Evolutionary conservation across 2,797 vertebrate genomes (phyloP), one percentile per base, ranked within the genome.

Genomic region (Alcedo quadribrachys): DNA sequence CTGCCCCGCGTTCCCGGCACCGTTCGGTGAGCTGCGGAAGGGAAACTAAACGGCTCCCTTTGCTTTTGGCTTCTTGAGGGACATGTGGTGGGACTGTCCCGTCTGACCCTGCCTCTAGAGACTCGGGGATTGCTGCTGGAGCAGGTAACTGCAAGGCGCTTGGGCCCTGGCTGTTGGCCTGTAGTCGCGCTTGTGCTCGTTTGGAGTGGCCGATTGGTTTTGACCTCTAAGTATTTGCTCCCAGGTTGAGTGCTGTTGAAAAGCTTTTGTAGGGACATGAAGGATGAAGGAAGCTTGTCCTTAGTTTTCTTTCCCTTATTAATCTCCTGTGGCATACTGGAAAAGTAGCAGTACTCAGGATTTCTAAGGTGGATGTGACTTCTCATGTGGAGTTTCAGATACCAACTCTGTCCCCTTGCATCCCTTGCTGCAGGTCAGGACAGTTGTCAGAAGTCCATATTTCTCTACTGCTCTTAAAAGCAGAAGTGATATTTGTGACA

Each of bases 391-490:
- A 80, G 67, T 95, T 93, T 66, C 77, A 63, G 87, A 83, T 89
- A 33, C 46, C 1, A 28, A 13, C 33, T 69, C 63, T 77, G 53
- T 82, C 78, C 58, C 48, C 65, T 94, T 95, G 78, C 92, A 45
- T 92, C 14, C 82, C 42, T 74, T 32, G 51, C 45, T 91, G n/a
- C 50, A 85, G 54, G 63, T 90, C 40, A 92, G 78, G 76, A 61
- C 22, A 74, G 65, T 86, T 93, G 67, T 68, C 67, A 17, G 33
- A 95, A 95, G 93, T 93, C 80, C 51, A 18, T 16, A 6, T 90
- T 95, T 93, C 92, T 83, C 37, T 87, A 8, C 28, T 74, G 69
- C 90, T 94, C 18, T 76, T 92, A 91, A 87, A 92, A 82, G 87
- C 70, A 82, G 88, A 96, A 93, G 20, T 82, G 70, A 0, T 95